Conservation (phyloP, 2,113 vertebrate genomes). For the Todiramphus saurophagus region DNA sequence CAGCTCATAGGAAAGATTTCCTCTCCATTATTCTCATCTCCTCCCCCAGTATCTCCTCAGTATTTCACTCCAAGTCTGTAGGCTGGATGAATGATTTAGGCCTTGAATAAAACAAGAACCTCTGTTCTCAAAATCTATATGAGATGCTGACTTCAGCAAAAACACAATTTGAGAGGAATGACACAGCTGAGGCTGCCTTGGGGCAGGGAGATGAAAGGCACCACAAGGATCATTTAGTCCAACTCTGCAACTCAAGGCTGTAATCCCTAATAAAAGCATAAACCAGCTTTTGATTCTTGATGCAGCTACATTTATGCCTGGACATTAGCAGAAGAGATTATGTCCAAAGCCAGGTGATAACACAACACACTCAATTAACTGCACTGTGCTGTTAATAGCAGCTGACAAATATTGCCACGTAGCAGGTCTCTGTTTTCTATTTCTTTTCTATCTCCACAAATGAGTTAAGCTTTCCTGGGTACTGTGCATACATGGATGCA, state of each 20-base stretch:
- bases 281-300: not conserved
- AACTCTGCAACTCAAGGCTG: not conserved
- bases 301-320: not conserved
- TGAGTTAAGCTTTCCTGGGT: not conserved
- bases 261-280: not conserved
- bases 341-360: not conserved
- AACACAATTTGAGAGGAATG: not conserved
- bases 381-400: not conserved
- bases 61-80: fast-evolving
- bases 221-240: not conserved
- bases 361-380: not conserved
- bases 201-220: not conserved
- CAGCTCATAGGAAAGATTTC: not conserved
- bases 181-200: not conserved
- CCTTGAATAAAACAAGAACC: not conserved
- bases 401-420: not conserved
- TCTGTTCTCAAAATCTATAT: fast-evolving
- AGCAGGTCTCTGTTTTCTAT: not conserved
- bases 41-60: not conserved
- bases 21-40: not conserved
- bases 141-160: not conserved
- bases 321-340: not conserved
- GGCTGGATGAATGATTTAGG: not conserved
- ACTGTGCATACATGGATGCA: not conserved
- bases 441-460: not conserved